Percentiles rank a stretch among this genome's conserved stretches.
These are phyloP conservation scores for Drosophila fulvimacula DNA, from an alignment of 2,888 invertebrate species.

Conservation along the genomic window DNA sequence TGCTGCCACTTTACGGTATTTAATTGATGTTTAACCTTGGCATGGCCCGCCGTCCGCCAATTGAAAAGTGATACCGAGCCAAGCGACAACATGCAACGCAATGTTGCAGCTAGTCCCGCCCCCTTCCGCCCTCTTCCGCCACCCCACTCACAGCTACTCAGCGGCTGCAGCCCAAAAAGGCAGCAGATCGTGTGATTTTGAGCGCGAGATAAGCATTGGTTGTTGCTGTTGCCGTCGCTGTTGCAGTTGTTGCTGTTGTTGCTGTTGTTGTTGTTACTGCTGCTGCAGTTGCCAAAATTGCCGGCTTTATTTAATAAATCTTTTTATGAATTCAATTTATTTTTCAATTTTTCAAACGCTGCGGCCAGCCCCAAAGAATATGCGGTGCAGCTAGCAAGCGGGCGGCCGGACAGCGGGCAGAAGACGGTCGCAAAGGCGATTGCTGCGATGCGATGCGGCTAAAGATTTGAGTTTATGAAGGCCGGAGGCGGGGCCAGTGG, in stretches of 20 bases:
- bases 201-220: slow-evolving; percentile 64
- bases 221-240: slow-evolving; percentile 9
- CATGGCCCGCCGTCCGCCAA: slow-evolving; percentile 26
- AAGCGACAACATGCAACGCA: slow-evolving; percentile 52
- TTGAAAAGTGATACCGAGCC: slow-evolving; percentile 50
- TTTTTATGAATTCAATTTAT: slow-evolving; percentile 75
- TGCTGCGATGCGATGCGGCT: slow-evolving; percentile 45
- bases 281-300: slow-evolving; percentile 65
- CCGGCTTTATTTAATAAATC: slow-evolving; percentile 72
- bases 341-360: slow-evolving; percentile 74
- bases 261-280: slow-evolving; percentile 11
- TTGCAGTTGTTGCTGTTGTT: slow-evolving; percentile 6
- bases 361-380: slow-evolving; percentile 37
- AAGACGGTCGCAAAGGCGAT: slow-evolving; percentile 13
- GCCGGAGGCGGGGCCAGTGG: slow-evolving; percentile 7
- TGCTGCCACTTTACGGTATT: slow-evolving; percentile 68
- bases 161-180: slow-evolving; percentile 26
- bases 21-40: slow-evolving; percentile 81
- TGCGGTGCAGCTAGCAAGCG: slow-evolving; percentile 10
- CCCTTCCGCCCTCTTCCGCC: not conserved
- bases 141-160: slow-evolving; percentile 17
- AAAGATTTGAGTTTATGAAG: slow-evolving; percentile 31
- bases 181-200: slow-evolving; percentile 61
- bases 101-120: slow-evolving; percentile 30
- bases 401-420: slow-evolving; percentile 2